Conservation (phyloP, 2,113 vertebrate genomes). For the Pipa parva region DNA sequence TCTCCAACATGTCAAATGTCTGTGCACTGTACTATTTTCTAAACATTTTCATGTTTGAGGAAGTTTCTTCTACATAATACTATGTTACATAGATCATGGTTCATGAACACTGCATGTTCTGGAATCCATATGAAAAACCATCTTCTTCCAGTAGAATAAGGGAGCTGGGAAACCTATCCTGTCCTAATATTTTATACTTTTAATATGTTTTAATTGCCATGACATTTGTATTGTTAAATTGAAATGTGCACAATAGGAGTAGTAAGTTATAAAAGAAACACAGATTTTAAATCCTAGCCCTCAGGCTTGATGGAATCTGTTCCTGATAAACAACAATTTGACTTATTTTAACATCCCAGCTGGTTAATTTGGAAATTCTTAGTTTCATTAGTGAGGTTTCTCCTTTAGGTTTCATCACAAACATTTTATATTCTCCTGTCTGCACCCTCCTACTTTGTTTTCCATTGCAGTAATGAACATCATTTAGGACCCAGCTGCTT, state of each 20-base stretch:
- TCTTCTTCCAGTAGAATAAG: too few species aligned
- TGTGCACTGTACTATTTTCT: neutral
- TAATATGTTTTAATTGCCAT: too few species aligned
- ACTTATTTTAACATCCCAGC: conserved; percentile 9
- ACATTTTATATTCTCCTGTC: neutral
- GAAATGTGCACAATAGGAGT: too few species aligned
- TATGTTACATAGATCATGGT: too few species aligned
- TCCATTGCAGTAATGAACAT: conserved; percentile 28
- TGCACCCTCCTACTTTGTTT: conserved; percentile 29
- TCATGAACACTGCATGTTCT: too few species aligned
- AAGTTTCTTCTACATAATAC: too few species aligned
- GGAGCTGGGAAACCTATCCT: too few species aligned
- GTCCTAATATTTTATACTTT: too few species aligned
- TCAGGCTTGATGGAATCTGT: conserved; percentile 9
- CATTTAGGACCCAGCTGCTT: conserved; percentile 24
- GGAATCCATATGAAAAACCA: too few species aligned
- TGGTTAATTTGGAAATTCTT: conserved; percentile 29
- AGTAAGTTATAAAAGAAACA: neutral
- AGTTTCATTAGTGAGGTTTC: conserved; percentile 15
- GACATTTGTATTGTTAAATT: too few species aligned
- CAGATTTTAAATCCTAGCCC: neutral
- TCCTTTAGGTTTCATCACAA: neutral
- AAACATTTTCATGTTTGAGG: neutral
- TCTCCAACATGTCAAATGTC: too few species aligned
- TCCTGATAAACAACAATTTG: conserved; percentile 25